A percentile compares a stretch with the other conserved stretches of the same genome.
phyloP scores from a whole-genome alignment of 2,888 invertebrate species.

The Perizoma affinitatum region DNA sequence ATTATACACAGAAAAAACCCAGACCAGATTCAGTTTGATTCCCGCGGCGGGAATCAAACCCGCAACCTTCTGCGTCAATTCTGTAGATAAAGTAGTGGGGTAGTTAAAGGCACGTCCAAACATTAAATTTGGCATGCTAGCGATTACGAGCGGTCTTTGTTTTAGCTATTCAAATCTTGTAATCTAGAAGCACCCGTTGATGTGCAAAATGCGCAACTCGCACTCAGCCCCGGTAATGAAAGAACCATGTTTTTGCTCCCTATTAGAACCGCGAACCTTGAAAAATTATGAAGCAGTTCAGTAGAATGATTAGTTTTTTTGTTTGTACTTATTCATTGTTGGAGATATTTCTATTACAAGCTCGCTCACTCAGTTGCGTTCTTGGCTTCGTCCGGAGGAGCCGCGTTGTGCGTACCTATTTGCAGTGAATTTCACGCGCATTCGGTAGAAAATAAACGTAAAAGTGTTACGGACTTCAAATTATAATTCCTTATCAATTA shows the following conservation, averaged over 20 bases:
- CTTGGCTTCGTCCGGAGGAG: conserved; percentile 55
- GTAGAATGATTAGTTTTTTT: conserved; percentile 51
- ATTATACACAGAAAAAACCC: no score
- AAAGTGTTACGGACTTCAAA: no score
- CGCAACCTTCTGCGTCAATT: no score
- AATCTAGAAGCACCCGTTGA: conserved; percentile 3
- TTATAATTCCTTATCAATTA: no score
- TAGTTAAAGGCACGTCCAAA: no score
- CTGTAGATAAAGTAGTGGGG: no score
- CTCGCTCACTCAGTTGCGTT: conserved; percentile 64
- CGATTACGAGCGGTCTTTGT: no score
- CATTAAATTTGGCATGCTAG: no score
- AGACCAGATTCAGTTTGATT: no score
- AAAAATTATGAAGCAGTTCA: conserved; percentile 48
- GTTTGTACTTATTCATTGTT: conserved; percentile 67
- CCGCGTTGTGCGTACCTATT: conserved; percentile 52
- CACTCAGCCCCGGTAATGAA: conserved; percentile 31
- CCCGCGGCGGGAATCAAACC: no score
- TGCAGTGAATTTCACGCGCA: conserved; percentile 2
- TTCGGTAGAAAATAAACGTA: conserved; percentile 3
- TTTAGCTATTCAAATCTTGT: no score
- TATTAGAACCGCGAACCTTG: conserved; percentile 50
- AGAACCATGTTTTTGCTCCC: conserved; percentile 40
- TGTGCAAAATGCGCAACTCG: conserved; percentile 13
- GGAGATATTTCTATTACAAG: conserved; percentile 66